phyloP scores from a whole-genome alignment of 2,888 invertebrate species.

The Leptinotarsa tumamoca region DNA sequence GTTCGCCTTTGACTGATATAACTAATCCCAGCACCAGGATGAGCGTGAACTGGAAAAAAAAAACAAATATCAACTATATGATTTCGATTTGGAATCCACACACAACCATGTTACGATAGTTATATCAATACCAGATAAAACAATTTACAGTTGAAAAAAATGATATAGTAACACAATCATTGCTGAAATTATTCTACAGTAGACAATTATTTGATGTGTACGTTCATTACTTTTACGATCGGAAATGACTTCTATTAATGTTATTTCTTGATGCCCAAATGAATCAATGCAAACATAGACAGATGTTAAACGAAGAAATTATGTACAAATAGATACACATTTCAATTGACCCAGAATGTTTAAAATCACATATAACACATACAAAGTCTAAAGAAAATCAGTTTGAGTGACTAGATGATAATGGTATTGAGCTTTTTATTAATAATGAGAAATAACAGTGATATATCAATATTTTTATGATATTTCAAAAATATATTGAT shows the following conservation, averaged over 20 bases:
- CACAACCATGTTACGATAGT: too few relatives aligned
- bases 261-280: not conserved
- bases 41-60: conserved; percentile 43
- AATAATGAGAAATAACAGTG: too few relatives aligned
- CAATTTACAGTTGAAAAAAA: too few relatives aligned
- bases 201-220: not conserved
- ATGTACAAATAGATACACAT: not conserved
- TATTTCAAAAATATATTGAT: too few relatives aligned
- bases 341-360: not conserved
- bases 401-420: too few relatives aligned
- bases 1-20: conserved; percentile 47
- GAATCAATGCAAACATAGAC: not conserved
- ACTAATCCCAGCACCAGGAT: conserved; percentile 34
- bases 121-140: too few relatives aligned
- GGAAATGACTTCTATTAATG: not conserved
- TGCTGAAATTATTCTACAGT: not conserved
- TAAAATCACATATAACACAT: not conserved
- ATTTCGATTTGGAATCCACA: too few relatives aligned
- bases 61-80: too few relatives aligned
- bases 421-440: too few relatives aligned
- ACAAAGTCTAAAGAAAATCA: not conserved
- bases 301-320: conserved; percentile 4
- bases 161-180: too few relatives aligned
- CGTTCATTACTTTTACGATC: not conserved
- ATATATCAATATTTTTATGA: too few relatives aligned